phyloP scores from a whole-genome alignment of 2,888 invertebrate species.

The Dryocosmus kuriphilus region DNA sequence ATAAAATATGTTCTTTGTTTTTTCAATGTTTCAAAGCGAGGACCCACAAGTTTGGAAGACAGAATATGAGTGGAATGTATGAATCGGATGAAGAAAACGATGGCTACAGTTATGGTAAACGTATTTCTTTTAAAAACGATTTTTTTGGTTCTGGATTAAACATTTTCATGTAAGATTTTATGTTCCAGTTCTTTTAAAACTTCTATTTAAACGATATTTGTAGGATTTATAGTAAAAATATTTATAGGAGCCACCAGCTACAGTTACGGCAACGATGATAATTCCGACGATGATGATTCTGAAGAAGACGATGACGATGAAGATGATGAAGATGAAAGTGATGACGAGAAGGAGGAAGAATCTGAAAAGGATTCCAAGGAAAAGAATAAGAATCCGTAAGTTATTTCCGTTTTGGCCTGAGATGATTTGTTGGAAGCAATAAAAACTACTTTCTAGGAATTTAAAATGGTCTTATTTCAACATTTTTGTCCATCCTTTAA shows the following conservation, averaged over 20 bases:
- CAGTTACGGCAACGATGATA: constrained; percentile 79
- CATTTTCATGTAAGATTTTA: constrained; percentile 14
- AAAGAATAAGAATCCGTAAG: not conserved
- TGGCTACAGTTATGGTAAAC: constrained; percentile 78
- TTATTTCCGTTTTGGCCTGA: not conserved
- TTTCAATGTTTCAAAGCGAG: constrained; percentile 82
- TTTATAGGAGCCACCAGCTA: constrained; percentile 75
- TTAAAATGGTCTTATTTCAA: too few species aligned
- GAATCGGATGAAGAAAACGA: constrained; percentile 84
- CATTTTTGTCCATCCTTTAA: too few species aligned
- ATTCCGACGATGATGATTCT: constrained; percentile 78
- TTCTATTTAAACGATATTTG: not conserved
- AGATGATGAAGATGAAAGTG: constrained; percentile 61
- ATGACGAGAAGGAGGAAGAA: constrained; percentile 62
- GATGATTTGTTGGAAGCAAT: not conserved
- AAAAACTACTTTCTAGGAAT: not conserved
- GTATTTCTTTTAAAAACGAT: constrained; percentile 33
- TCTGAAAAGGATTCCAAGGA: not conserved
- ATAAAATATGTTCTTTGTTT: constrained; percentile 39
- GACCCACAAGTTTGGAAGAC: constrained; percentile 93
- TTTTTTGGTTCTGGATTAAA: too few species aligned
- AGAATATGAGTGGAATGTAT: constrained; percentile 82
- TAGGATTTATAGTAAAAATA: not conserved
- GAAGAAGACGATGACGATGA: constrained; percentile 74
- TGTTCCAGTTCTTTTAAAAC: not conserved